Evolutionary conservation across 2,113 vertebrate species (phyloP), one percentile per base, ranked within the genome.

Genomic region (Puntigrus tetrazona): DNA sequence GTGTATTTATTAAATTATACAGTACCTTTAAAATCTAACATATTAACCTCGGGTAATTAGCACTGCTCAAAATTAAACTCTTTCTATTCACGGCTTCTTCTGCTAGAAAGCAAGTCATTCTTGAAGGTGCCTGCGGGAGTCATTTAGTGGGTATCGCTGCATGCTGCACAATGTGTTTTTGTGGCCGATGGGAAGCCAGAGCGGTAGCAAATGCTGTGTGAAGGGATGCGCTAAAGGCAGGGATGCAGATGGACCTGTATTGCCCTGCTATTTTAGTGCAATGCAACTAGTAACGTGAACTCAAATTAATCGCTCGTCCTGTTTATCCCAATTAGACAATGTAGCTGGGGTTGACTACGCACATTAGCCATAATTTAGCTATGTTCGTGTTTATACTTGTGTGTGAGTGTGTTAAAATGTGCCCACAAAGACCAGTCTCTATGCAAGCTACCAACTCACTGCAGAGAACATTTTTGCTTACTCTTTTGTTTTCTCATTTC

Each of bases 261-360:
- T 57, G 11, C 25, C 14, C 22, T 50, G 76, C 36, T 73, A 20
- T 43, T 65, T 29, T 31, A 36, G 84, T 38, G 7, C 31, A 31
- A 20, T 80, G 69, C 76, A 55, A 38, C 41, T 25, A 16, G n/a
- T 79, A 84, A 80, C 57, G 79, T 38, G 65, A 69, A 67, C 38
- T 67, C 67, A 59, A 27, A 65, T 16, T 76, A 82, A 80, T 78
- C 52, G 10, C 57, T 47, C 45, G 36, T 47, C 14, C 67, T 77
- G 29, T 84, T 82, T 82, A 74, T 81, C 31, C 81, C 43, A 85
- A 86, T 89, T 78, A 90, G 55, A 36, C 75, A 7, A 11, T 81
- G 57, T 65, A 84, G 74, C 81, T 88, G 85, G 20, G 77, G 59
- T 67, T 16, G 18, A 84, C 57, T 34, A 5, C 67, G 14, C 74